phyloP scores from a whole-genome alignment of 2,797 vertebrate genomes.

The Pyrocephalus nanus region DNA sequence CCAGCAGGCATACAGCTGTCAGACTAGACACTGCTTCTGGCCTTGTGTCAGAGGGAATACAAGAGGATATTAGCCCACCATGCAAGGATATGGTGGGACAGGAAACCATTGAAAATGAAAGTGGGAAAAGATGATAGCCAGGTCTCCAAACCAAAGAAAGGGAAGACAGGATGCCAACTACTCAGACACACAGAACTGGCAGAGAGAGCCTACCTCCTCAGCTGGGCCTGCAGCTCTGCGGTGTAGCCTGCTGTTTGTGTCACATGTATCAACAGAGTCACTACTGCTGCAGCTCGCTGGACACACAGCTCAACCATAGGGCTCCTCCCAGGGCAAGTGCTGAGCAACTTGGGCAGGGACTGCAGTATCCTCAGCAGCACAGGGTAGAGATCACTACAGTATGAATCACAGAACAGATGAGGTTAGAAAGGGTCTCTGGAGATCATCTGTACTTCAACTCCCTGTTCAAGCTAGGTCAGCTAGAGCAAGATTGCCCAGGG shows the following conservation, averaged over 20 bases:
- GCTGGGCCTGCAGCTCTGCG: constrained; percentile 78
- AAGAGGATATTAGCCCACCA: not conserved
- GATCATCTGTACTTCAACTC: not conserved
- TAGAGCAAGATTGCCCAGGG: not conserved
- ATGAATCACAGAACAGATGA: not conserved
- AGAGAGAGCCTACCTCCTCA: constrained; percentile 64
- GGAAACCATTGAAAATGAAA: not conserved
- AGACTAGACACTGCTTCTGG: not conserved
- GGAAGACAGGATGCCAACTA: not conserved
- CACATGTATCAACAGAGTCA: constrained; percentile 87
- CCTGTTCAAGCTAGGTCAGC: not conserved
- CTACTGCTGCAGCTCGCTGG: constrained; percentile 81
- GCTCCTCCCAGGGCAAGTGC: constrained; percentile 6
- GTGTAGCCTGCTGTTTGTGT: constrained; percentile 85
- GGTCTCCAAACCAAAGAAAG: not conserved
- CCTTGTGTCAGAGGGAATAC: not conserved
- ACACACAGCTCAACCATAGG: constrained; percentile 70
- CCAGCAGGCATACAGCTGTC: not conserved
- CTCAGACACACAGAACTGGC: not conserved
- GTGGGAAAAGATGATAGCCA: not conserved
- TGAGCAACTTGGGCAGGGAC: constrained; percentile 72
- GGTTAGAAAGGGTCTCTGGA: not conserved
- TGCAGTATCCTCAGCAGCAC: constrained; percentile 85
- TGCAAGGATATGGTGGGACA: not conserved
- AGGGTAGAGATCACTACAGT: constrained; percentile 88